Evolutionary conservation across 1,140 invertebrate genomes (phyloP), one percentile per base, ranked within the genome.

Genomic region (Drosophila orena): DNA sequence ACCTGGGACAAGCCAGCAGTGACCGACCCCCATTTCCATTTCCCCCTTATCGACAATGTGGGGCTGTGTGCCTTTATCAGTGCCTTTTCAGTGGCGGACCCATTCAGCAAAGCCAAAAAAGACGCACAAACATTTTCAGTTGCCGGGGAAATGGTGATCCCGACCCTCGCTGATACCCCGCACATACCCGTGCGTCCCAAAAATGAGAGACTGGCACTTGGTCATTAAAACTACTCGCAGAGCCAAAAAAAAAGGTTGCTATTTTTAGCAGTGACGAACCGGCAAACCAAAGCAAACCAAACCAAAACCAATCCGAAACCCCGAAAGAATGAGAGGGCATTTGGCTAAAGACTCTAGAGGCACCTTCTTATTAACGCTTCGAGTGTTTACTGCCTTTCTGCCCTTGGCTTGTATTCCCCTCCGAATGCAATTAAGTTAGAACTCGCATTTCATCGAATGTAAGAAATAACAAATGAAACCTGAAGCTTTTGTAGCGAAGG

Each of bases 401-500:
- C 34, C 44, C 46, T 52, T n/a, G n/a, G 37, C 35, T 66, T 56
- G 49, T 37, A 37, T 37, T 37, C 35, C 35, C 42, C 61, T 79
- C 70, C 59, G 27, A 85, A 68, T 85, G 81, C 81, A 86, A 86
- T 85, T 73, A 86, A 85, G 80, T 85, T 81, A 81, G 84, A 80
- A 84, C 71, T 68, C 59, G 59, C 59, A 68, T 68, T 68, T 68
- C 64, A 68, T 68, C 46, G 35, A 44, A 35, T 66, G 58, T 22
- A 27, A 8, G 15, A 58, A 66, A 66, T 66, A 62, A 66, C 44
- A 66, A 66, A 66, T 56, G 43, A 65, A 78, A 15, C 10, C 61
- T 43, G 35, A 47, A 30, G 7, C 27, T 8, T 8, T 30, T 30
- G 1, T 10, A 30, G 27, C 8, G 7, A n/a, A 20, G 40, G 6